Percentiles rank a stretch among this genome's conserved stretches.
Conservation (phyloP, 2,113 vertebrate species). For the Bostrychus sinensis region DNA sequence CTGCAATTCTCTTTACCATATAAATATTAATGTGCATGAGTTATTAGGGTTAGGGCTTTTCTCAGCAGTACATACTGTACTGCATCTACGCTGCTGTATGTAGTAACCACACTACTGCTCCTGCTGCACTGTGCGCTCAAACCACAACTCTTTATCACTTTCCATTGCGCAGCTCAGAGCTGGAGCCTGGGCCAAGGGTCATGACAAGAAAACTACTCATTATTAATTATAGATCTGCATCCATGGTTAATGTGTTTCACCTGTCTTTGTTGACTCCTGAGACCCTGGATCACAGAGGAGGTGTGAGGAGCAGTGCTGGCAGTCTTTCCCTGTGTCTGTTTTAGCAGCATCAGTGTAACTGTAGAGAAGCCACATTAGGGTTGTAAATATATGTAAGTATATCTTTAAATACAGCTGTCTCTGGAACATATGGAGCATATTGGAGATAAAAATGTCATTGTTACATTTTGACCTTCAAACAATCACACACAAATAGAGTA, state of each 20-base stretch:
- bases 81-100: conserved; percentile 63
- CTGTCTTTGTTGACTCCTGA: conserved; percentile 43
- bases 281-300: conserved; percentile 26
- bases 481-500: not conserved
- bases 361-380: too few relatives aligned
- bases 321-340: conserved; percentile 29
- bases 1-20: not conserved
- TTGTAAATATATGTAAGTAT: too few relatives aligned
- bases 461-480: too few relatives aligned
- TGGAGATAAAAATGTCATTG: too few relatives aligned
- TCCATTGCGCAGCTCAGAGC: conserved; percentile 59
- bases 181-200: conserved; percentile 59
- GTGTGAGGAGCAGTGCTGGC: conserved; percentile 41
- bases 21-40: not conserved
- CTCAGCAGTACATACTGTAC: conserved; percentile 73
- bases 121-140: conserved; percentile 70
- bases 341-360: conserved; percentile 38
- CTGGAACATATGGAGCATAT: too few relatives aligned
- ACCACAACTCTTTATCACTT: conserved; percentile 74
- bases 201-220: conserved; percentile 4
- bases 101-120: conserved; percentile 74
- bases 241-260: conserved; percentile 35
- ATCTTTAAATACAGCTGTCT: too few relatives aligned
- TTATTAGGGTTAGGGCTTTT: conserved; percentile 31
- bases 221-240: not conserved